Evolutionary conservation across 2,113 vertebrate species (phyloP).

Genomic region (Nettapus auritus): DNA sequence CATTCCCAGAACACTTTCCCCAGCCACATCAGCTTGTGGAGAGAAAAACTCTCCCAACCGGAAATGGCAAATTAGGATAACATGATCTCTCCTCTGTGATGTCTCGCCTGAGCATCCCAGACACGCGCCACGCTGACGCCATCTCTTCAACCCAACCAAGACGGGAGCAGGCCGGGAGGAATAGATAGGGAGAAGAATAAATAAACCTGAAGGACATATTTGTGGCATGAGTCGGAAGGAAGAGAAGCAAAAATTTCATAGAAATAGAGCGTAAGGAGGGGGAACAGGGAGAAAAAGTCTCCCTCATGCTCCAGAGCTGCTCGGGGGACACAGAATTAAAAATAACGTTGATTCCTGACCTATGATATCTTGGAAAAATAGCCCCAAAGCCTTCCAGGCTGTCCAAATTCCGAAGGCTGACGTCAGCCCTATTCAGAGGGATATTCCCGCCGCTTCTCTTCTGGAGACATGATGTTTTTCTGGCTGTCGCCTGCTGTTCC

Average conservation of each 20-base stretch:
- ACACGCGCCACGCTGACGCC: slow-evolving; percentile 9
- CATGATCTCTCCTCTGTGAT: background rate
- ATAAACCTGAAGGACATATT: slow-evolving; percentile 54
- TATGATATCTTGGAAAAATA: slow-evolving; percentile 74
- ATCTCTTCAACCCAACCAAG: slow-evolving; percentile 22
- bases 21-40: slow-evolving; percentile 5
- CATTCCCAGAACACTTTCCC: slow-evolving; percentile 37
- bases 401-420: slow-evolving; percentile 57
- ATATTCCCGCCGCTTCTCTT: slow-evolving; percentile 69
- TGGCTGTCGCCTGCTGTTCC: slow-evolving; percentile 55
- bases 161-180: background rate
- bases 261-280: background rate
- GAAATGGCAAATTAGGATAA: slow-evolving; percentile 41
- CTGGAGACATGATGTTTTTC: slow-evolving; percentile 70
- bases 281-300: background rate
- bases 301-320: slow-evolving; percentile 19
- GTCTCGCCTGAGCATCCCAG: slow-evolving; percentile 54
- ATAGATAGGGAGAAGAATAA: slow-evolving; percentile 43
- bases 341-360: slow-evolving; percentile 68
- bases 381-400: slow-evolving; percentile 48
- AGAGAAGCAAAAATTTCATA: slow-evolving; percentile 51
- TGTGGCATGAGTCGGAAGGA: slow-evolving; percentile 50
- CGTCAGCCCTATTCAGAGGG: slow-evolving; percentile 65
- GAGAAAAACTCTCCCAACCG: slow-evolving; percentile 13
- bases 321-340: slow-evolving; percentile 56